Conservation (phyloP, 2,113 vertebrate species). For the Laterallus jamaicensis region DNA sequence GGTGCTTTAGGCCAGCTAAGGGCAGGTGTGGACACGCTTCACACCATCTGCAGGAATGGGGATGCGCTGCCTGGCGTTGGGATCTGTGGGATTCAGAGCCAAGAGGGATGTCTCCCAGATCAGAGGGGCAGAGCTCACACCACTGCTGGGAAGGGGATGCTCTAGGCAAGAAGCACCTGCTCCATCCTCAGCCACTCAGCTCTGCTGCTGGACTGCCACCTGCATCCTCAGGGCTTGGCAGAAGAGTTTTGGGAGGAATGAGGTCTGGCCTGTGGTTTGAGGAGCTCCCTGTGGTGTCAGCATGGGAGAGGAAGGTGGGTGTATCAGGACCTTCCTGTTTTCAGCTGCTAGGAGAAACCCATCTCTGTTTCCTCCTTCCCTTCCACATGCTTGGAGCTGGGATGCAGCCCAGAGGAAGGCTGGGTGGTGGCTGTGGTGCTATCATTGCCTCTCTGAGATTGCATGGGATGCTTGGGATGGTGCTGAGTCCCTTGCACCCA, state of each 20-base stretch:
- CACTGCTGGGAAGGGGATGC: rapidly evolving
- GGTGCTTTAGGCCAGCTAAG: neutral
- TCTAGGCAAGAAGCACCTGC: rapidly evolving
- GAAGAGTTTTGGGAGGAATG: neutral
- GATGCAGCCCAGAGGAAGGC: neutral
- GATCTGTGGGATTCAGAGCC: neutral
- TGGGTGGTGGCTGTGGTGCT: neutral
- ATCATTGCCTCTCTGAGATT: neutral
- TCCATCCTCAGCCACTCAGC: neutral
- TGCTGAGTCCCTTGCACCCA: rapidly evolving
- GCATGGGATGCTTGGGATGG: neutral
- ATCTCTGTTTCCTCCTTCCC: neutral
- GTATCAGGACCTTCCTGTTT: neutral
- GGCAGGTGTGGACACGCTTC: neutral
- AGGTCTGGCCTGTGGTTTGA: neutral
- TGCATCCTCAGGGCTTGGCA: rapidly evolving
- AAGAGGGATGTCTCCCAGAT: neutral
- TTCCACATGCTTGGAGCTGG: neutral
- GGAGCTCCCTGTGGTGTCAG: neutral
- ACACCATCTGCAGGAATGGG: neutral
- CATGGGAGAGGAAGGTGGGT: neutral
- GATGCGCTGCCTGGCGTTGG: neutral
- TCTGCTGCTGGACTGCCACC: too few relatives aligned
- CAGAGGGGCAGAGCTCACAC: neutral
- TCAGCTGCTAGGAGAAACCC: neutral